phyloP scores from a whole-genome alignment of 2,888 invertebrate genomes.

The Trichopoda pennipes region DNA sequence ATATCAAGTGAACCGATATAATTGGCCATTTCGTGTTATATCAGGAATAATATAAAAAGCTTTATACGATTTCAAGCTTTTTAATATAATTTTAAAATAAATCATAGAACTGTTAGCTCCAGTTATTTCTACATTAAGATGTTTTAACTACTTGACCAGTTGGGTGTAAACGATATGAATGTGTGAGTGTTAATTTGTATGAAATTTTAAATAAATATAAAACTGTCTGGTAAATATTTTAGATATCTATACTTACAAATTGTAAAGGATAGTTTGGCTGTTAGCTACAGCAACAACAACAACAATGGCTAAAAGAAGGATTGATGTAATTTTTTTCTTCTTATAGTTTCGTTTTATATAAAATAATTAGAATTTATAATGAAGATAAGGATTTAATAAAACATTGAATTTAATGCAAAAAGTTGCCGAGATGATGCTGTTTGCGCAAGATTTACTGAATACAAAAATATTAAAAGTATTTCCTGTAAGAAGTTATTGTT shows the following conservation, averaged over 20 bases:
- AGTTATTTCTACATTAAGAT: no score
- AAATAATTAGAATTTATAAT: slow-evolving; percentile 68
- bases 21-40: no score
- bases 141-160: background rate
- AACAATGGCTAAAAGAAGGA: slow-evolving; percentile 35
- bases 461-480: slow-evolving; percentile 45
- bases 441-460: slow-evolving; percentile 11
- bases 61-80: no score
- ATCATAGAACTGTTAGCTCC: no score
- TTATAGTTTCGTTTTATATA: slow-evolving; percentile 34
- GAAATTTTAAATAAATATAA: slow-evolving; percentile 54
- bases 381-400: slow-evolving; percentile 58
- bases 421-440: slow-evolving; percentile 14
- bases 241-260: slow-evolving; percentile 39
- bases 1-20: no score
- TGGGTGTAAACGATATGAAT: background rate
- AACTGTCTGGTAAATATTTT: slow-evolving; percentile 53
- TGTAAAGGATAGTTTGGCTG: slow-evolving; percentile 61
- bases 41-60: no score
- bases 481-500: slow-evolving; percentile 22
- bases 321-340: slow-evolving; percentile 35
- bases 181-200: background rate
- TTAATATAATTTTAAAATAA: no score
- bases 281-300: slow-evolving; percentile 8
- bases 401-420: slow-evolving; percentile 24